Percentiles rank a stretch among this genome's conserved stretches.
Conservation (phyloP, 2,888 invertebrate species). For the Sarcophaga carnaria region DNA sequence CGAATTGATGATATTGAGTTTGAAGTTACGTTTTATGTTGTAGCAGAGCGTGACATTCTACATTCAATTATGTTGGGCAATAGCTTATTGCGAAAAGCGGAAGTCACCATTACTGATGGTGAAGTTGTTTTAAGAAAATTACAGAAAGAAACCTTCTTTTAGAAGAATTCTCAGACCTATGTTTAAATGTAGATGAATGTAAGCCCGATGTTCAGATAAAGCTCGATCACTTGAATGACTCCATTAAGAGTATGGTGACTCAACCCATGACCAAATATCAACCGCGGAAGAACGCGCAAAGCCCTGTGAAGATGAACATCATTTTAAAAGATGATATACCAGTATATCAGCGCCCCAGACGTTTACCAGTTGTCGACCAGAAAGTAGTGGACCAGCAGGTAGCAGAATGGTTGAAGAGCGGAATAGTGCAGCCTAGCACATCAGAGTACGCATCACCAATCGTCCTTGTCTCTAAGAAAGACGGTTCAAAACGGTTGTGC, state of each 20-base stretch:
- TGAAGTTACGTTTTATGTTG: neutral
- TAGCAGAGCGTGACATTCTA: conserved; percentile 1
- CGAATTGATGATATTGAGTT: too few relatives aligned
- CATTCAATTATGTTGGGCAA: conserved; percentile 28
- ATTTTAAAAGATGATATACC: conserved; percentile 50
- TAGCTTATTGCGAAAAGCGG: neutral
- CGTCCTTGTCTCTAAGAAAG: too few relatives aligned
- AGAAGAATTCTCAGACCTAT: conserved; percentile 11
- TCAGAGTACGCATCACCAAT: conserved; percentile 46
- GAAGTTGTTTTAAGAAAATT: neutral
- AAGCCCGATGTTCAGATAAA: conserved; percentile 11
- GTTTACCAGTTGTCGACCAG: conserved; percentile 71
- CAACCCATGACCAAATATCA: neutral
- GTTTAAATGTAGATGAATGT: neutral
- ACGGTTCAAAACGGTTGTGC: too few relatives aligned
- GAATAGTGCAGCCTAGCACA: conserved; percentile 11
- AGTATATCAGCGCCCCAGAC: conserved; percentile 65
- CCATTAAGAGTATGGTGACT: neutral
- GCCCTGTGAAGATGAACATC: conserved; percentile 21
- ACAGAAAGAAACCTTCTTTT: neutral
- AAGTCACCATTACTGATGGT: conserved; percentile 11
- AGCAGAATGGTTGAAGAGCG: conserved; percentile 30
- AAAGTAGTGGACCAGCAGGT: conserved; percentile 39
- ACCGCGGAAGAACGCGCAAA: neutral
- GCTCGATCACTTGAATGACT: conserved; percentile 19